phyloP scores from a whole-genome alignment of 2,797 vertebrate species.

The Rhinogobio ventralis region DNA sequence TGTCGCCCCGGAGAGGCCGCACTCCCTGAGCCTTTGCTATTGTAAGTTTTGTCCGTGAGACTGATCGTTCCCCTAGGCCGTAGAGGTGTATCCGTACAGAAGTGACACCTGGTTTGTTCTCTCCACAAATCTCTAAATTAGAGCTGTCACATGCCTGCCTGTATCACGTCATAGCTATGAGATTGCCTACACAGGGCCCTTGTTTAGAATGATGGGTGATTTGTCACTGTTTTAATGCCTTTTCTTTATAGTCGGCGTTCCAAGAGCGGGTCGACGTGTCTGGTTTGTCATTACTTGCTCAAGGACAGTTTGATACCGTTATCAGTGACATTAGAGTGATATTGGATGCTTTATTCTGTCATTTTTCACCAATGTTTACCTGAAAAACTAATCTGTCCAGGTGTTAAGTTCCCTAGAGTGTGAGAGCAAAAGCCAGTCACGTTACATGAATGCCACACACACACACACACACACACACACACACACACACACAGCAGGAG shows the following conservation, averaged over 20 bases:
- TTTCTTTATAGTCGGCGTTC: slow-evolving; percentile 46
- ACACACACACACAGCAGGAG: neutral
- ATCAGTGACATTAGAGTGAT: slow-evolving; percentile 47
- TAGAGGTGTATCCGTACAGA: slow-evolving; percentile 33
- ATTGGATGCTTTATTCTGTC: slow-evolving; percentile 42
- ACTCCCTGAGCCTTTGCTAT: slow-evolving; percentile 35
- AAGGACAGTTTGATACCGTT: slow-evolving; percentile 51
- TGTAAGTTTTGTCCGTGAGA: slow-evolving; percentile 9
- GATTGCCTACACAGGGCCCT: slow-evolving; percentile 41
- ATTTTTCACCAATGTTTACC: slow-evolving; percentile 54
- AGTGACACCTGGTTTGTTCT: slow-evolving; percentile 50
- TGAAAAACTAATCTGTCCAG: slow-evolving; percentile 59
- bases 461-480: neutral
- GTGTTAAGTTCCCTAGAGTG: slow-evolving; percentile 51
- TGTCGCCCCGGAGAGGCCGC: neutral
- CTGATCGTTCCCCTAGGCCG: slow-evolving; percentile 38
- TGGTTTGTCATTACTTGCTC: slow-evolving; percentile 63
- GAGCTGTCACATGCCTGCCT: slow-evolving; percentile 44
- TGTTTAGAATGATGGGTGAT: slow-evolving; percentile 47
- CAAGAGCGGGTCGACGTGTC: slow-evolving; percentile 34
- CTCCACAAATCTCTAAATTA: slow-evolving; percentile 45
- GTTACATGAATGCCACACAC: slow-evolving; percentile 30
- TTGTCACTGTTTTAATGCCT: slow-evolving; percentile 49
- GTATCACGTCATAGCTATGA: slow-evolving; percentile 36
- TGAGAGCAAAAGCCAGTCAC: slow-evolving; percentile 48